Conservation (phyloP, 2,888 invertebrate species). For the Sepiola atlantica region DNA sequence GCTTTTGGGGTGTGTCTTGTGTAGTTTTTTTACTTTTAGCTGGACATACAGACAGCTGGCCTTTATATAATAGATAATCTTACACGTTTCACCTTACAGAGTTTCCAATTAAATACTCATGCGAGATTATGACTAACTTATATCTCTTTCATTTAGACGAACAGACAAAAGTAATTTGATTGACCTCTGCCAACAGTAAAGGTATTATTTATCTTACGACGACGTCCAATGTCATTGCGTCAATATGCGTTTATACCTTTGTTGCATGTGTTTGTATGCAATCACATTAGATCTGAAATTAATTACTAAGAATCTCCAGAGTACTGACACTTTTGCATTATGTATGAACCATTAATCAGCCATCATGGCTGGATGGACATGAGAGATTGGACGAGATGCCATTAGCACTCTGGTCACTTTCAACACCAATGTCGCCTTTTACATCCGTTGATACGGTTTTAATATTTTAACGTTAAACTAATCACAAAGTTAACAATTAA, state of each 20-base stretch:
- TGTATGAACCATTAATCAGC: background rate
- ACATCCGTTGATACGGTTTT: background rate
- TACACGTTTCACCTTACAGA: background rate
- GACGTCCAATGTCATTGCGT: background rate
- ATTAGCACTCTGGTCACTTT: background rate
- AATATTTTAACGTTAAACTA: background rate
- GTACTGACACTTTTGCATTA: background rate
- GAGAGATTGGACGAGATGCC: background rate
- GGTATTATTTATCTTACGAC: background rate
- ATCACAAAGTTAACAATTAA: background rate
- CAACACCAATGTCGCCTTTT: background rate
- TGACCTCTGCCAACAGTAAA: background rate
- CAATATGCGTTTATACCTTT: background rate
- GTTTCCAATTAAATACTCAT: background rate
- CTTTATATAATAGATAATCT: background rate
- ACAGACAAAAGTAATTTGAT: background rate
- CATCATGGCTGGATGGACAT: background rate
- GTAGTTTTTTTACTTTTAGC: too few relatives aligned
- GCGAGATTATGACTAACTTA: background rate
- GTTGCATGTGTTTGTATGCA: background rate
- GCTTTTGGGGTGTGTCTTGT: too few relatives aligned
- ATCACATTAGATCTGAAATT: background rate
- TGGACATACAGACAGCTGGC: too few relatives aligned
- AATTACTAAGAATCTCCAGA: background rate
- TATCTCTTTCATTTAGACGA: background rate